Conservation (phyloP, 2,797 vertebrate species). For the Phyllotis vaccarum region DNA sequence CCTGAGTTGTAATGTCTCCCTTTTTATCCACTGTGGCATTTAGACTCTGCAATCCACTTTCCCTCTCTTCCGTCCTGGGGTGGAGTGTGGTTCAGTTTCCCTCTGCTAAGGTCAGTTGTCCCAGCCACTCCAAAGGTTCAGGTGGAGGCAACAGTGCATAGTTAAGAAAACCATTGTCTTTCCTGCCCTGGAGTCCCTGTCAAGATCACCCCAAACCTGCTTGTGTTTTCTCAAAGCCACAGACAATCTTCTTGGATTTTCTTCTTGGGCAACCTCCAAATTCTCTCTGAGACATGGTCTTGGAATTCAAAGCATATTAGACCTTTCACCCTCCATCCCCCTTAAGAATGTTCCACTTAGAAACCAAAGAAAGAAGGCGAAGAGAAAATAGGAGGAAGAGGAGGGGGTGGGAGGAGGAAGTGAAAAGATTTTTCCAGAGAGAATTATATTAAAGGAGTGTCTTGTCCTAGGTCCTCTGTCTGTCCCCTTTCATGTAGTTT, state of each 20-base stretch:
- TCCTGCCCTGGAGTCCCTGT: neutral
- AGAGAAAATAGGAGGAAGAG: too few relatives aligned
- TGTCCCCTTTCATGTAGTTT: slow-evolving; percentile 3
- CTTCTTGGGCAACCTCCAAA: neutral
- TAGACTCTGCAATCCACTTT: neutral
- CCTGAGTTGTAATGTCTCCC: neutral
- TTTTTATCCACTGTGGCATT: neutral
- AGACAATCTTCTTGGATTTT: neutral
- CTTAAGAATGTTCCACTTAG: neutral
- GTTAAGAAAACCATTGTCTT: neutral
- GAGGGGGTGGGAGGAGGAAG: too few relatives aligned
- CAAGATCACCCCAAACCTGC: neutral
- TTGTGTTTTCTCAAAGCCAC: neutral
- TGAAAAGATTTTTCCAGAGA: slow-evolving; percentile 63
- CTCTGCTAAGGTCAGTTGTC: neutral
- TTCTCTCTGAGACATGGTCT: slow-evolving; percentile 4
- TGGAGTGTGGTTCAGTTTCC: neutral
- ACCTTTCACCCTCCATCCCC: neutral
- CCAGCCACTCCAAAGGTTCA: neutral
- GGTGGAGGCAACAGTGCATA: neutral
- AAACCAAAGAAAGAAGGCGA: slow-evolving; percentile 43
- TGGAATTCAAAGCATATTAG: neutral
- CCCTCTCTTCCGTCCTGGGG: neutral
- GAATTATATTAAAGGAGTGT: slow-evolving; percentile 57
- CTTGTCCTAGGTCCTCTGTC: slow-evolving; percentile 58